Evolutionary conservation across 2,797 vertebrate genomes (phyloP).

Genomic region (Tokudaia tokunoshimensis): DNA sequence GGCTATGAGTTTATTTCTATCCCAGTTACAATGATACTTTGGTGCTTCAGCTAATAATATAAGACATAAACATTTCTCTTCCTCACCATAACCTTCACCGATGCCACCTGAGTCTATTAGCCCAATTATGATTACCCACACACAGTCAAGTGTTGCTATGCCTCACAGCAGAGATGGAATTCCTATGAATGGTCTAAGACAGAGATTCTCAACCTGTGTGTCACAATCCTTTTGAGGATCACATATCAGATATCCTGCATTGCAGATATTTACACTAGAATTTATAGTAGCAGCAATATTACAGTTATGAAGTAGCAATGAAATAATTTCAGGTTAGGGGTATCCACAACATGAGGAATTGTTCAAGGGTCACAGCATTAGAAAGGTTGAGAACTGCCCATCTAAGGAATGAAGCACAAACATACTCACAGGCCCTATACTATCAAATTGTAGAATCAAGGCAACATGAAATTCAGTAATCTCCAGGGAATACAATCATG

Average conservation of each 20-base stretch:
- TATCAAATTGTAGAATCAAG: not conserved
- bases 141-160: not conserved
- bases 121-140: not conserved
- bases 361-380: not conserved
- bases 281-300: not conserved
- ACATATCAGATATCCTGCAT: not conserved
- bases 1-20: no score
- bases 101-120: not conserved
- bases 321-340: not conserved
- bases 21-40: rapidly evolving
- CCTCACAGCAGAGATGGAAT: not conserved
- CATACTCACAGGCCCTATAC: not conserved
- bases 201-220: not conserved
- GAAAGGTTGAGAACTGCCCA: not conserved
- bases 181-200: not conserved
- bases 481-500: not conserved
- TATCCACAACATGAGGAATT: not conserved
- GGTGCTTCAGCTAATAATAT: not conserved
- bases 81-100: not conserved
- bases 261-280: not conserved
- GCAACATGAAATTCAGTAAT: not conserved
- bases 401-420: not conserved
- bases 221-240: rapidly evolving
- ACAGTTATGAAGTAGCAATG: not conserved
- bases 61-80: not conserved